Evolutionary conservation across 2,888 invertebrate species (phyloP).

Genomic region (Phymatocera aterrima): DNA sequence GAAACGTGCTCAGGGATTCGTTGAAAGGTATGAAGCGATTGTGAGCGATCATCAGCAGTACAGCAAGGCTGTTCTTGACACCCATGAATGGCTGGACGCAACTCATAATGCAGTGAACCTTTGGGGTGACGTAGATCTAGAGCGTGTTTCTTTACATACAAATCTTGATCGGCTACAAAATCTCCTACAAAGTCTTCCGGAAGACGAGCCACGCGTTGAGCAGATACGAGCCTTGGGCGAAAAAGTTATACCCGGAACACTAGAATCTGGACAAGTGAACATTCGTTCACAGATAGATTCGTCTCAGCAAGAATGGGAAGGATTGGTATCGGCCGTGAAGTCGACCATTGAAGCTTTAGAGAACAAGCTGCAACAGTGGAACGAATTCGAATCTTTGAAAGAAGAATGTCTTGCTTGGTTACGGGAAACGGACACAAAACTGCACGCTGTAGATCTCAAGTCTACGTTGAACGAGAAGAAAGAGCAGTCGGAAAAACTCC

Average conservation of each 20-base stretch:
- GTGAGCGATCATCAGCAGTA: slow-evolving; percentile 94
- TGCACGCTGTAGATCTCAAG: slow-evolving; percentile 92
- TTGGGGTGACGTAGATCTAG: slow-evolving; percentile 90
- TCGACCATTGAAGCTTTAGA: slow-evolving; percentile 89
- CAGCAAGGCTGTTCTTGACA: slow-evolving; percentile 89
- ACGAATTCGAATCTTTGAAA: slow-evolving; percentile 91
- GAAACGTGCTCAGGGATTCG: slow-evolving; percentile 84
- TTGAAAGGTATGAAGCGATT: slow-evolving; percentile 90
- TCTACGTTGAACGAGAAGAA: slow-evolving; percentile 89
- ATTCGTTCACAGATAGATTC: slow-evolving; percentile 92
- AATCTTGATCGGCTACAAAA: slow-evolving; percentile 90
- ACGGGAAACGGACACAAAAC: slow-evolving; percentile 89
- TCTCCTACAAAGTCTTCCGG: slow-evolving; percentile 86
- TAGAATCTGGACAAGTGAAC: slow-evolving; percentile 88
- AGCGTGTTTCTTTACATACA: slow-evolving; percentile 89
- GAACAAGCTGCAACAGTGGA: slow-evolving; percentile 92
- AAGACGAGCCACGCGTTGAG: slow-evolving; percentile 90
- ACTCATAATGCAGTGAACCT: slow-evolving; percentile 88
- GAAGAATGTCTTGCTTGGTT: slow-evolving; percentile 93
- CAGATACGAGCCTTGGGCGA: slow-evolving; percentile 90
- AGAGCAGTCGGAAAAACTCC: slow-evolving; percentile 87
- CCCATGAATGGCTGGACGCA: slow-evolving; percentile 91
- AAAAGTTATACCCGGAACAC: slow-evolving; percentile 91
- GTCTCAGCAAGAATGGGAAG: slow-evolving; percentile 94
- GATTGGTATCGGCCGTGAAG: slow-evolving; percentile 84